Conservation (phyloP, 2,113 vertebrate genomes). For the Dipodomys ordii region DNA sequence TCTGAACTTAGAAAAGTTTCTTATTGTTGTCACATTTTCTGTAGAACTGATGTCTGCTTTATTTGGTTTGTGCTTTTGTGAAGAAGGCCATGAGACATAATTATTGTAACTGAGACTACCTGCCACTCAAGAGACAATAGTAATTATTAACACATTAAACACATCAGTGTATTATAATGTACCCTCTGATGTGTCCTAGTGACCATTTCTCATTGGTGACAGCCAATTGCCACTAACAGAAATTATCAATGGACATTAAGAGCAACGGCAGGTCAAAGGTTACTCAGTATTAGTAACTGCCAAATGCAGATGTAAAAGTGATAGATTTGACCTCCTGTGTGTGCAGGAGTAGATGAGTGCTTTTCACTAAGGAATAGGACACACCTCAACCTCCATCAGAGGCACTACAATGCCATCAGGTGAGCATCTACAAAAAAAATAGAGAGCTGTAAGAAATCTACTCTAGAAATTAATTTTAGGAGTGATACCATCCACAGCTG, state of each 20-base stretch:
- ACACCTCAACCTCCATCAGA: background rate
- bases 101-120: slow-evolving; percentile 11
- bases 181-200: background rate
- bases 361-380: slow-evolving; percentile 26
- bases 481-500: background rate
- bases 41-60: background rate
- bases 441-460: background rate
- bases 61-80: background rate
- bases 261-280: slow-evolving; percentile 2
- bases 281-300: slow-evolving; percentile 50
- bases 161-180: slow-evolving; percentile 11
- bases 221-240: slow-evolving; percentile 2
- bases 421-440: background rate
- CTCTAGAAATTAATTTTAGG: background rate
- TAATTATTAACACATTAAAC: slow-evolving; percentile 51
- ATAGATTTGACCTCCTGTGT: background rate
- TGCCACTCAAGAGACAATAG: background rate
- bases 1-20: background rate
- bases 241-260: slow-evolving; percentile 32
- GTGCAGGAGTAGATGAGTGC: background rate
- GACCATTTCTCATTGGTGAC: background rate
- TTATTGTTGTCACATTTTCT: background rate
- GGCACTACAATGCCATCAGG: background rate
- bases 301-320: slow-evolving; percentile 13
- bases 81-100: background rate